Conservation (phyloP, 2,113 vertebrate genomes). For the Rhinogobius similis region DNA sequence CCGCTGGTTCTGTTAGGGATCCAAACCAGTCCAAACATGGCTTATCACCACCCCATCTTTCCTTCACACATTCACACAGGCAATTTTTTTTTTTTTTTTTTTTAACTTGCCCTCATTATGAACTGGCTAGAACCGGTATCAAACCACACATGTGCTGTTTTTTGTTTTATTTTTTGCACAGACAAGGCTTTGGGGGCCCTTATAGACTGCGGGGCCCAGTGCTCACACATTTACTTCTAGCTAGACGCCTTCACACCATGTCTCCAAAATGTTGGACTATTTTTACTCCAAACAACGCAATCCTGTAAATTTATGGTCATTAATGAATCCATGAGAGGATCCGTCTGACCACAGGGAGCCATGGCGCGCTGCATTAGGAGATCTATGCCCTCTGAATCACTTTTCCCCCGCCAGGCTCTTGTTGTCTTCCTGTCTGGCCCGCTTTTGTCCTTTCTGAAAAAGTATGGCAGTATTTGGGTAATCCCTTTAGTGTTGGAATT, state of each 20-base stretch:
- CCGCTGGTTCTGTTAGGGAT: too few species aligned
- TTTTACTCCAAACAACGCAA: constrained; percentile 29
- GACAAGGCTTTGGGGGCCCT: background rate
- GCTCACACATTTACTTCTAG: too few species aligned
- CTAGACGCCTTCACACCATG: background rate
- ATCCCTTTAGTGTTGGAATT: constrained; percentile 37
- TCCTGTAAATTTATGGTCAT: constrained; percentile 26
- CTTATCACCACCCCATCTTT: too few species aligned
- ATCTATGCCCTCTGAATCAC: constrained; percentile 41
- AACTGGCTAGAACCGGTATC: too few species aligned
- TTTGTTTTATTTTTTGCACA: background rate
- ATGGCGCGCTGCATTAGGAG: constrained; percentile 35
- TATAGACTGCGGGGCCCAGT: background rate
- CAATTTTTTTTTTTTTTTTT: too few species aligned
- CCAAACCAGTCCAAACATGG: too few species aligned
- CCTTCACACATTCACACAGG: too few species aligned
- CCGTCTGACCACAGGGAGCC: constrained; percentile 24
- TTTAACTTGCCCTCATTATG: too few species aligned
- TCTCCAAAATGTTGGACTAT: background rate
- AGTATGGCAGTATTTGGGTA: background rate
- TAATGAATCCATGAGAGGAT: constrained; percentile 47
- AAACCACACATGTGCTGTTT: too few species aligned
- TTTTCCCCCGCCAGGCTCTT: constrained; percentile 11
- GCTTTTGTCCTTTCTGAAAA: constrained; percentile 20
- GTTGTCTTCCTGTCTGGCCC: constrained; percentile 10